Evolutionary conservation across 2,888 invertebrate genomes (phyloP).

Genomic region (Drosophila greeni): DNA sequence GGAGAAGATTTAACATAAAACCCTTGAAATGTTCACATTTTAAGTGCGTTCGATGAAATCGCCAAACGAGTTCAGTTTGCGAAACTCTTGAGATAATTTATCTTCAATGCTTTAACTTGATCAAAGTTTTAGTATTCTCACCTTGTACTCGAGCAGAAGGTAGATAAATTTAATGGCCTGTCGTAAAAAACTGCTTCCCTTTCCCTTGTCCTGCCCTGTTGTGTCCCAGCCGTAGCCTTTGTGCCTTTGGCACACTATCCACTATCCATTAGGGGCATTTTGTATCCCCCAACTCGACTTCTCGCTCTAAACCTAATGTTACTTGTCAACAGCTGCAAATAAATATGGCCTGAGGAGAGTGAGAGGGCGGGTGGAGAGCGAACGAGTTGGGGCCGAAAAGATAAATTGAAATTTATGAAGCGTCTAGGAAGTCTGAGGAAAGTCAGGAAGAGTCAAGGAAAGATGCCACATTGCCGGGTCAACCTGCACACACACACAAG

Average conservation of each 20-base stretch:
- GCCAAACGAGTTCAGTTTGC: background rate
- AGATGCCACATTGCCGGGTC: conserved; percentile 18
- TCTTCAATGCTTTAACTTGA: conserved; percentile 5
- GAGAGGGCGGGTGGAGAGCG: background rate
- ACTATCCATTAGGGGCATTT: conserved; percentile 48
- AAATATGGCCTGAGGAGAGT: conserved; percentile 40
- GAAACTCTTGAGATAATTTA: conserved; percentile 7
- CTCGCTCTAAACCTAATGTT: conserved; percentile 47
- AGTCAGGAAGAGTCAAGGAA: conserved; percentile 28
- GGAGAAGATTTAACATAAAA: background rate
- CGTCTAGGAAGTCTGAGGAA: conserved; percentile 49
- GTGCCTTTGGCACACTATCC: conserved; percentile 39
- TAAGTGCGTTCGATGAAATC: background rate
- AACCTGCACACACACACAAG: conserved; percentile 35
- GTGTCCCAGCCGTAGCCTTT: conserved; percentile 28
- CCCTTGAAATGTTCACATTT: background rate
- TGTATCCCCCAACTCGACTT: conserved; percentile 11
- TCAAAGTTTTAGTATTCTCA: conserved; percentile 22
- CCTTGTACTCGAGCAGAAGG: conserved; percentile 13
- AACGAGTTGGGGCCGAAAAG: conserved; percentile 39
- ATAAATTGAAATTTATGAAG: conserved; percentile 69
- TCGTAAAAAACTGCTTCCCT: conserved; percentile 30
- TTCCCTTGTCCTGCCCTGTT: conserved; percentile 11
- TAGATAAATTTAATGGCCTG: conserved; percentile 38
- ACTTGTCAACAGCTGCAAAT: conserved; percentile 67